Evolutionary conservation across 2,797 vertebrate species (phyloP), one percentile per base, ranked within the genome.

Genomic region (Sebastolobus altivelis): DNA sequence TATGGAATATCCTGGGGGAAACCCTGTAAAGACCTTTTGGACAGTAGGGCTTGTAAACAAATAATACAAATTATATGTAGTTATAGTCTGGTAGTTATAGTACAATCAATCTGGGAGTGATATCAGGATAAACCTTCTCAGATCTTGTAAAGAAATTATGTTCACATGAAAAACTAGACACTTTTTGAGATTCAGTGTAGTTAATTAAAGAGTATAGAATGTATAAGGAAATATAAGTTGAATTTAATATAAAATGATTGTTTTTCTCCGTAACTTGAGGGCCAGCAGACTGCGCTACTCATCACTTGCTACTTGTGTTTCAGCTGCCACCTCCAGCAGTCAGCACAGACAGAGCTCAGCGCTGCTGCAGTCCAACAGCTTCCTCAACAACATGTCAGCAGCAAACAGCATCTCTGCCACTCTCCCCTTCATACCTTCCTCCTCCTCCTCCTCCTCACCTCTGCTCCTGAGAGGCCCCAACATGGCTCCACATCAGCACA

Each of bases 331-430:
- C 43, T 82, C 83, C 73, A 55, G 31, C 1, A 14, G 1, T 33
- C 89, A 69, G 63, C 90, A 88, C 66, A 80, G 86, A 9, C 78
- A 52, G 66, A 88, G 38, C 59, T 82, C 85, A 31, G 27, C 59
- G 4, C 58, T 37, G 10, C 65, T 70, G 59, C 85, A 54, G 40
- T 25, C 87, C 37, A 31, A 18, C 81, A 60, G 52, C 80, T 84
- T 83, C 79, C 63, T 83, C 76, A 80, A 8, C 77, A 88, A 46
- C 68, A 46, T 63, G 40, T 61, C 83, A 0, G 16, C 77, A 25
- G 18, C 73, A 2, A 83, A 43, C 75, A 55, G 56, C 75, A 43
- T 65, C 31, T 72, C 75, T 3, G 31, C 72, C 59, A 6, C 79
- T 4, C 82, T 87, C 4, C 66, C 87, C 58, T 86, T 72, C 70